A percentile compares a stretch with the other conserved stretches of the same genome.
Conservation (phyloP, 1,140 invertebrate genomes). For the Calliopsis andreniformis region DNA sequence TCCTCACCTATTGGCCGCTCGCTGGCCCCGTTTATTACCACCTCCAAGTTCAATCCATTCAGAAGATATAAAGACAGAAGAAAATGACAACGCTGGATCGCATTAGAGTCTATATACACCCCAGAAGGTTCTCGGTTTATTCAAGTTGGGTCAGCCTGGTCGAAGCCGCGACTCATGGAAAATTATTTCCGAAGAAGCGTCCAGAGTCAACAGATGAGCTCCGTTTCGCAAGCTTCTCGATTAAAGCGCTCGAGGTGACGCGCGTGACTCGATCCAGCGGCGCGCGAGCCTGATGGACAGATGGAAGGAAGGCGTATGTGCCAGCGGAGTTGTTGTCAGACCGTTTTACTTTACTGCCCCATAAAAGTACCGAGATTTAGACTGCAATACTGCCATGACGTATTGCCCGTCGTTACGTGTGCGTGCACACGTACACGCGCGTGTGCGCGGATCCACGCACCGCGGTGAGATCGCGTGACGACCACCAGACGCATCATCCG, state of each 20-base stretch:
- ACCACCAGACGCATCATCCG: slow-evolving; percentile 43
- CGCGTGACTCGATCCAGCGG: slow-evolving; percentile 46
- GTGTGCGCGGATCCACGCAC: slow-evolving; percentile 17
- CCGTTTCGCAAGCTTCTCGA: not conserved
- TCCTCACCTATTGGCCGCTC: not conserved
- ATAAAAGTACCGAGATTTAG: slow-evolving; percentile 81
- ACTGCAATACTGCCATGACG: slow-evolving; percentile 79
- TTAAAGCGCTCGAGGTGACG: slow-evolving; percentile 28
- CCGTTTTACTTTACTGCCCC: slow-evolving; percentile 81
- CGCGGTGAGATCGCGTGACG: not conserved
- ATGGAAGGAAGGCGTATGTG: slow-evolving; percentile 67
- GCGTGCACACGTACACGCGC: slow-evolving; percentile 17
- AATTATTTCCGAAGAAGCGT: too few relatives aligned
- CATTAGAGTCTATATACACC: too few relatives aligned
- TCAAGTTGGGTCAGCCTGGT: too few relatives aligned
- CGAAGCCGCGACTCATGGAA: too few relatives aligned
- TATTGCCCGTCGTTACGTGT: slow-evolving; percentile 70
- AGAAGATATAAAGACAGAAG: not conserved
- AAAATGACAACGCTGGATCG: too few relatives aligned
- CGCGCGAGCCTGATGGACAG: slow-evolving; percentile 59
- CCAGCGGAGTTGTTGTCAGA: slow-evolving; percentile 74
- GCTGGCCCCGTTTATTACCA: not conserved
- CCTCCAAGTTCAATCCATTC: not conserved
- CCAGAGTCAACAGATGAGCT: too few relatives aligned
- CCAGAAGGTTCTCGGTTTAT: too few relatives aligned